Evolutionary conservation across 1,140 invertebrate species (phyloP).

Genomic region (Drosophila asahinai): DNA sequence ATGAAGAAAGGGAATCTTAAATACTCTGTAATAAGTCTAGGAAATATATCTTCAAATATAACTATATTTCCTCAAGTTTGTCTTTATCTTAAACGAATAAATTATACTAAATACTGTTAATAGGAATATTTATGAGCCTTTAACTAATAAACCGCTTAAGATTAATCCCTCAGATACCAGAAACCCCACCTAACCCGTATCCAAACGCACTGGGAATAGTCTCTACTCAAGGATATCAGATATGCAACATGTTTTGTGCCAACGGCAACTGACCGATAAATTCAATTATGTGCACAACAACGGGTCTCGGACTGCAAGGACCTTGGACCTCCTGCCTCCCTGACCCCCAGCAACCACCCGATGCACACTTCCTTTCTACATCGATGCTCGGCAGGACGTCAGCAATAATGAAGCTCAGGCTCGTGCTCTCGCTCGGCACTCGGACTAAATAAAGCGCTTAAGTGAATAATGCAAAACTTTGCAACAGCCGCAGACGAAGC

Average conservation of each 20-base stretch:
- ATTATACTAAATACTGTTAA: background rate
- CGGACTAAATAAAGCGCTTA: constrained; percentile 81
- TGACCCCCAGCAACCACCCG: background rate
- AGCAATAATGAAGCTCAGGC: constrained; percentile 69
- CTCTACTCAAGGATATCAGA: constrained; percentile 18
- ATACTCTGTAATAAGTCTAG: background rate
- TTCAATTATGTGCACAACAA: constrained; percentile 75
- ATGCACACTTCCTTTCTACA: constrained; percentile 16
- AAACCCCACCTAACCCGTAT: constrained; percentile 3
- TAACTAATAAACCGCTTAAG: background rate
- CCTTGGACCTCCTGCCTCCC: constrained; percentile 19
- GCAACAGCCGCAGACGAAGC: constrained; percentile 51
- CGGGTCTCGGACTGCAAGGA: constrained; percentile 21
- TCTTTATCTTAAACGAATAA: background rate
- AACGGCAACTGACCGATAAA: constrained; percentile 66
- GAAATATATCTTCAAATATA: background rate
- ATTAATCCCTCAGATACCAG: background rate
- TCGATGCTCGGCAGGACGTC: constrained; percentile 54
- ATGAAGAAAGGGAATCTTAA: background rate
- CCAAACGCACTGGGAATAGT: constrained; percentile 8
- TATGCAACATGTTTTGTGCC: constrained; percentile 66
- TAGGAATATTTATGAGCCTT: background rate
- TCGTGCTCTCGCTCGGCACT: constrained; percentile 52
- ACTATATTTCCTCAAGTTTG: background rate
- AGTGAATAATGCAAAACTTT: constrained; percentile 83